Evolutionary conservation across 1,140 invertebrate species (phyloP), one percentile per base, ranked within the genome.

Genomic region (Drosophila sproati): DNA sequence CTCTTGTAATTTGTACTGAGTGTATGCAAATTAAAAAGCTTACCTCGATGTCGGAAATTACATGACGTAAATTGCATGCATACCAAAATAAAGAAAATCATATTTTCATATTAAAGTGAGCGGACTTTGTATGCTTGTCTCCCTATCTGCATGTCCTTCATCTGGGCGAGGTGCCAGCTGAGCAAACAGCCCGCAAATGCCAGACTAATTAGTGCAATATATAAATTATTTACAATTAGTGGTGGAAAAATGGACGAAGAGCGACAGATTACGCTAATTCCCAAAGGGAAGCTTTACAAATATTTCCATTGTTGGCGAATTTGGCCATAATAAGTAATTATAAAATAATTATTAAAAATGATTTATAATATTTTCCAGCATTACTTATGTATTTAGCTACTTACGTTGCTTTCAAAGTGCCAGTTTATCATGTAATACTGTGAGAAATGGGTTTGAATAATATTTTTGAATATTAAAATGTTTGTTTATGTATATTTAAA

Each of bases 11-110:
- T 75, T 78, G 20, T 70, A 75, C 74, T 70, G 28, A 60, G 59
- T 52, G 52, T 28, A 45, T 52, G 63, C 51, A 41, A 74, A 77
- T 77, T 77, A 75, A 66, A 61, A 50, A 39, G 48, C 6, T 64
- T 51, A 60, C 55, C 54, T 31, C 34, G 32, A 31, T 52, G 54
- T 20, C 39, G 37, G 52, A 62, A 62, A 70, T 74, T 74, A 32
- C 32, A 48, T 56, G 55, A 60, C 74, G 47, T 6, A 67, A 62
- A 62, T 60, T 56, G 37, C 29, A 45, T 29, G 32, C 31, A 43
- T 31, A 39, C 39, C 20, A n/a, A 41, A 41, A n/a, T n/a, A 41
- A 45, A 2, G 60, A 73, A 68, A 61, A 60, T 55, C 41, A 45
- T n/a, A 55, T 68, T 55, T 52, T 37, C 59, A 35, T 28, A 47